A percentile compares a stretch with the other conserved stretches of the same genome.
Conservation (phyloP, 2,797 vertebrate genomes). For the Coilia nasus region DNA sequence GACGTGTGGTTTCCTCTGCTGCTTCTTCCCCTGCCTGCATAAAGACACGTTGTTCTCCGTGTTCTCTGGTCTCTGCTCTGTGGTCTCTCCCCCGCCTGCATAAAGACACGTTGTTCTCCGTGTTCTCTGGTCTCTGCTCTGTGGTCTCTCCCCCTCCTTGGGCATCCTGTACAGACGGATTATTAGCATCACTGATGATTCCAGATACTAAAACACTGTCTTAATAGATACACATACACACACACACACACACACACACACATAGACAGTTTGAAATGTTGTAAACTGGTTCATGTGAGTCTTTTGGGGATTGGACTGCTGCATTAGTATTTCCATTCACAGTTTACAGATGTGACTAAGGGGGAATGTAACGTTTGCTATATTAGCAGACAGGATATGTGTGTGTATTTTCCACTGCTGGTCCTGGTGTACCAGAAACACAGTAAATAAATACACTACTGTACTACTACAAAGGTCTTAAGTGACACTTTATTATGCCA, state of each 20-base stretch:
- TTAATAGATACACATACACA: not conserved
- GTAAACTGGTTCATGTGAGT: not conserved
- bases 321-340: not conserved
- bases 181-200: no score
- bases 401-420: constrained; percentile 16
- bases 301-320: not conserved
- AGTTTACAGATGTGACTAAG: no score
- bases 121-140: no score
- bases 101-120: no score
- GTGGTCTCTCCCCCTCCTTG: no score
- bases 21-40: not conserved
- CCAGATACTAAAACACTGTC: not conserved
- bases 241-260: constrained; percentile 4
- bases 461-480: not conserved
- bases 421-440: not conserved
- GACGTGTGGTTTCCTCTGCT: constrained; percentile 43
- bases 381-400: constrained; percentile 52
- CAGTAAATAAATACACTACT: constrained; percentile 25
- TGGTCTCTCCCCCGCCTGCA: no score
- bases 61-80: no score
- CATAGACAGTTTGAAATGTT: not conserved
- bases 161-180: not conserved
- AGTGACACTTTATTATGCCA: no score
- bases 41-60: no score
- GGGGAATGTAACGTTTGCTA: constrained; percentile 46